phyloP scores from a whole-genome alignment of 2,888 invertebrate genomes.

The Drosophila mettleri region DNA sequence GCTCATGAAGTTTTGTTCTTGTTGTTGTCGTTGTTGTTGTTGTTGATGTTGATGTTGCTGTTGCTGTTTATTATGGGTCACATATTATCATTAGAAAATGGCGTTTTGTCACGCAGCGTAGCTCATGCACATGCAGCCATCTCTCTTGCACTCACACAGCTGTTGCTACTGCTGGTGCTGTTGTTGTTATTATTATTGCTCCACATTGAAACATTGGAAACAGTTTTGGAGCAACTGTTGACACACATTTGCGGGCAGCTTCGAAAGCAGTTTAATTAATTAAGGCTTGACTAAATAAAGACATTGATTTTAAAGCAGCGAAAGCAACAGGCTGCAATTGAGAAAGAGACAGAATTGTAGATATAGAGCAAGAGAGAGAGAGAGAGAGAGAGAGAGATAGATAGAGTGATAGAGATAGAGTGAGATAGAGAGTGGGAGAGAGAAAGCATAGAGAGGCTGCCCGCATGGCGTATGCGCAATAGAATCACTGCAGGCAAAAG shows the following conservation, averaged over 20 bases:
- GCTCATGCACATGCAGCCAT: slow-evolving; percentile 54
- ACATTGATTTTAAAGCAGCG: slow-evolving; percentile 39
- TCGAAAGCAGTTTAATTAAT: slow-evolving; percentile 41
- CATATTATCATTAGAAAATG: slow-evolving; percentile 83
- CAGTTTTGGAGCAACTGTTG: slow-evolving; percentile 47
- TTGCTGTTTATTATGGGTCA: slow-evolving; percentile 74
- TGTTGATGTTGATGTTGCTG: slow-evolving; percentile 51
- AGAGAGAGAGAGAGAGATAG: not conserved
- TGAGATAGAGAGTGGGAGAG: not conserved
- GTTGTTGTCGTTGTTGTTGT: slow-evolving; percentile 33
- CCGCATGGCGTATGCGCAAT: slow-evolving; percentile 35
- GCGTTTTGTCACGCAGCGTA: slow-evolving; percentile 83
- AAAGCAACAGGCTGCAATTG: slow-evolving; percentile 5
- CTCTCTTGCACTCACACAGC: slow-evolving; percentile 40
- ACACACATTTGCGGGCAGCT: slow-evolving; percentile 35
- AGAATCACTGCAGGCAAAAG: slow-evolving; percentile 15
- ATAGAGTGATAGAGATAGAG: too few relatives aligned
- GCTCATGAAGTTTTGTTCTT: slow-evolving; percentile 58
- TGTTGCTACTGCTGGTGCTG: not conserved
- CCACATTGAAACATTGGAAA: slow-evolving; percentile 36
- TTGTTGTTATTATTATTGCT: slow-evolving; percentile 7
- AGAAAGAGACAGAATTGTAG: not conserved
- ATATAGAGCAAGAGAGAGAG: not conserved
- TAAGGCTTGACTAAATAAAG: slow-evolving; percentile 16
- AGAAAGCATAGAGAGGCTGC: not conserved